A percentile compares a stretch with the other conserved stretches of the same genome.
phyloP scores from a whole-genome alignment of 2,797 vertebrate genomes.

The Urophycis tenuis region DNA sequence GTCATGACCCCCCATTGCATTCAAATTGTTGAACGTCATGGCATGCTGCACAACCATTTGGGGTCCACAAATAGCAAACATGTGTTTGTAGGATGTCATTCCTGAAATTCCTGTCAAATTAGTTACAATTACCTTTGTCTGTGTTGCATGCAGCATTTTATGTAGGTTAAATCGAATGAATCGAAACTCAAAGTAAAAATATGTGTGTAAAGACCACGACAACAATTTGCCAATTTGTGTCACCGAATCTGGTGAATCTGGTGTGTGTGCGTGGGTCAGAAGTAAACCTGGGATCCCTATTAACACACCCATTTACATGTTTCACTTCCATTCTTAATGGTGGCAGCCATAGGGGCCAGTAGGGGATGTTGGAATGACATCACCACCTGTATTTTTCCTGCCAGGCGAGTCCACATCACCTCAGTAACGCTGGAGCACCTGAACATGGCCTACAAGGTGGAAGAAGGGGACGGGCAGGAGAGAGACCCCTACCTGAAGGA shows the following conservation, averaged over 20 bases:
- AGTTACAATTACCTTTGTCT: too few relatives aligned
- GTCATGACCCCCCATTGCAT: not conserved
- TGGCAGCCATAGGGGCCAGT: not conserved
- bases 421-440: slow-evolving; percentile 87
- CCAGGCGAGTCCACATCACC: slow-evolving; percentile 89
- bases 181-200: not conserved
- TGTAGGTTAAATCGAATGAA: too few relatives aligned
- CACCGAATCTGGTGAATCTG: too few relatives aligned
- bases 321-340: not conserved
- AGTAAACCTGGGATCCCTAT: too few relatives aligned
- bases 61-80: not conserved
- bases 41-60: not conserved
- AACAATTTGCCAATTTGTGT: not conserved
- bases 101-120: not conserved
- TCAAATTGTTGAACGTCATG: too few relatives aligned
- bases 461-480: slow-evolving; percentile 85
- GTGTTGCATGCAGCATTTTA: too few relatives aligned
- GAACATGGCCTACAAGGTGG: slow-evolving; percentile 89
- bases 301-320: not conserved
- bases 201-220: not conserved
- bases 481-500: slow-evolving; percentile 90
- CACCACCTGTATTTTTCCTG: slow-evolving; percentile 34
- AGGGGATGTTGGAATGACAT: not conserved
- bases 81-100: not conserved
- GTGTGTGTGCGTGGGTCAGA: too few relatives aligned